Base-by-base conservation (phyloP, 2,113 vertebrate genomes). In the Mesembrinibis cayennensis region DNA sequence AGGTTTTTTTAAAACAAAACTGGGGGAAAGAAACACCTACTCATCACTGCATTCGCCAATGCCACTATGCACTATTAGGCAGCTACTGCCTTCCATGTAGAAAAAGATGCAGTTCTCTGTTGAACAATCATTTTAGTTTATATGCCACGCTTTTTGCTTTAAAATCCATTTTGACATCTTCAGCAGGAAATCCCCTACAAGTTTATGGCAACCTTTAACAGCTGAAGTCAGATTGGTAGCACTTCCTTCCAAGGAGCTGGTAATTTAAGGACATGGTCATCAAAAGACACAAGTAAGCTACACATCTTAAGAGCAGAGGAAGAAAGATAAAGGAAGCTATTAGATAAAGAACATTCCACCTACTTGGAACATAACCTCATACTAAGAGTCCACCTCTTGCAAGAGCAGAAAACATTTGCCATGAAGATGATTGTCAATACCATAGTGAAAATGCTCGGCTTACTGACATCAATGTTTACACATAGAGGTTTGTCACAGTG, bases 401-500 rank as follows among this genome's bases (percentile, higher is more conserved):
- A 89, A 87, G 38, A 91, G 53, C 56, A 70, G 25, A 92, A 92
- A 89, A 65, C 36, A 56, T 52, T 17, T 62, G 49, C 36, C 36
- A 5, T 9, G 42, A 80, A 29, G 52, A 70, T 23, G 20, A 25
- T 0, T 84, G 45, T 55, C 65, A 67, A 87, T 26, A 65, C 1
- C 70, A 36, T 36, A 77, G 58, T 42, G 56, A 84, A 95, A 93
- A 87, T 4, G 13, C 70, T 80, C 78, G 73, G 70, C 53, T 91
- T 93, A 40, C 61, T 91, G 82, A 85, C 49, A 69, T 53, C 56
- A 65, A 53, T 73, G 73, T 95, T 95, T 84, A 87, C 61, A 89
- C 49, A 34, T 0, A 14, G 42, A 79, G 19, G 50, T 73, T 94
- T 82, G 66, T 50, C 16, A 4, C 81, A 90, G 73, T 2, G 11